Evolutionary conservation across 2,888 invertebrate genomes (phyloP).

Genomic region (Hypena proboscidalis): DNA sequence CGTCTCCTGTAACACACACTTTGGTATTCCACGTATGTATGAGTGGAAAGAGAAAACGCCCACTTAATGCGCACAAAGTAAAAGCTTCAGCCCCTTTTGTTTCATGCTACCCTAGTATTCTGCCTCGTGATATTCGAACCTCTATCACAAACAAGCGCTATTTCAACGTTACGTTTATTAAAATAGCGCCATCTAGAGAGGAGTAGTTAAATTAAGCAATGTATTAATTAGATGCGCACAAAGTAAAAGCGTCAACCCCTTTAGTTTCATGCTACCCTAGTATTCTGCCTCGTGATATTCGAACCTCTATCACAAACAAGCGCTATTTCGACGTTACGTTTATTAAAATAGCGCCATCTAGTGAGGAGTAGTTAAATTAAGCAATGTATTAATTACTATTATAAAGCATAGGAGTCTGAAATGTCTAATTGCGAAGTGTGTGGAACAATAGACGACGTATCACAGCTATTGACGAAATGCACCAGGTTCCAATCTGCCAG

Average conservation of each 20-base stretch:
- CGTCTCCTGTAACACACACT: too few species aligned
- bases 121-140: neutral
- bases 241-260: neutral
- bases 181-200: neutral
- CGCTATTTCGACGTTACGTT: neutral
- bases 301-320: constrained; percentile 1
- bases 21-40: too few species aligned
- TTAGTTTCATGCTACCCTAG: neutral
- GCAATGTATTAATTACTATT: too few species aligned
- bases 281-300: neutral
- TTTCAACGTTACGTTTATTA: neutral
- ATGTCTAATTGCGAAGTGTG: too few species aligned
- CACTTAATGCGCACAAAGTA: too few species aligned
- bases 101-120: constrained; percentile 2
- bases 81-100: neutral
- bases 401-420: too few species aligned
- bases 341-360: neutral
- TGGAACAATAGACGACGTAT: too few species aligned
- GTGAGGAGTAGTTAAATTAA: neutral
- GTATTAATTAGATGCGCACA: too few species aligned
- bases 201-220: neutral
- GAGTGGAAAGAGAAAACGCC: too few species aligned
- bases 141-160: neutral
- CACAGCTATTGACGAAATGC: too few species aligned
- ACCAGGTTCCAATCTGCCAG: too few species aligned